Conservation (phyloP, 2,113 vertebrate species). For the Gulo gulo region DNA sequence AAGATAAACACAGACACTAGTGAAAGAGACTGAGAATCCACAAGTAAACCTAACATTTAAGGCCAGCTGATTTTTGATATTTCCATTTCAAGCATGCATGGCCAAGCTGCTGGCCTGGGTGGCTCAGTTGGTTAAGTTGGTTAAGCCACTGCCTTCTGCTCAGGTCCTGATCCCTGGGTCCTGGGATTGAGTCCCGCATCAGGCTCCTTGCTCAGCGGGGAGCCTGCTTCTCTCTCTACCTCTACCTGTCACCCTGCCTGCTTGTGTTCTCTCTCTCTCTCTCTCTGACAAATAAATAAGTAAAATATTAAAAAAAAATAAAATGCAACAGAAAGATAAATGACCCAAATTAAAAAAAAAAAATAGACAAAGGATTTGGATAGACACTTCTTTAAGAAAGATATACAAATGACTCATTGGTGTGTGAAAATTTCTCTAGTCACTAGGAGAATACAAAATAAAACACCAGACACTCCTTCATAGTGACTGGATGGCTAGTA, state of each 20-base stretch:
- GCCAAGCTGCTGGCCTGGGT: no score
- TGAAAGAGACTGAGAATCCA: neutral
- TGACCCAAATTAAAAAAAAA: neutral
- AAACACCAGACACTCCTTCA: neutral
- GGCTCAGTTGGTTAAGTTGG: no score
- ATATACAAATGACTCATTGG: neutral
- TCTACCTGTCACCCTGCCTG: no score
- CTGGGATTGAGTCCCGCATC: no score
- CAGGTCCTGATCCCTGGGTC: no score
- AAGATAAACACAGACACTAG: neutral
- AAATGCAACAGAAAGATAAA: neutral
- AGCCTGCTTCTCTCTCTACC: no score
- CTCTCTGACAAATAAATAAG: no score
- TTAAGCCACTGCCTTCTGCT: no score
- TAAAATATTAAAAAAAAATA: neutral
- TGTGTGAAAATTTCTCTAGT: neutral
- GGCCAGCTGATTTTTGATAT: neutral
- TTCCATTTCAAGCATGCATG: neutral
- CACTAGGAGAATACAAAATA: neutral
- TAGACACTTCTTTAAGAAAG: neutral
- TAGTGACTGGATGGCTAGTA: neutral
- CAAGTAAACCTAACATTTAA: neutral
- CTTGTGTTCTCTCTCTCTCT: no score
- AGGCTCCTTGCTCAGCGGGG: no score
- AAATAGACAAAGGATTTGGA: neutral